phyloP scores from a whole-genome alignment of 92 coral and sea anemone species.

The Siderastrea radians region DNA sequence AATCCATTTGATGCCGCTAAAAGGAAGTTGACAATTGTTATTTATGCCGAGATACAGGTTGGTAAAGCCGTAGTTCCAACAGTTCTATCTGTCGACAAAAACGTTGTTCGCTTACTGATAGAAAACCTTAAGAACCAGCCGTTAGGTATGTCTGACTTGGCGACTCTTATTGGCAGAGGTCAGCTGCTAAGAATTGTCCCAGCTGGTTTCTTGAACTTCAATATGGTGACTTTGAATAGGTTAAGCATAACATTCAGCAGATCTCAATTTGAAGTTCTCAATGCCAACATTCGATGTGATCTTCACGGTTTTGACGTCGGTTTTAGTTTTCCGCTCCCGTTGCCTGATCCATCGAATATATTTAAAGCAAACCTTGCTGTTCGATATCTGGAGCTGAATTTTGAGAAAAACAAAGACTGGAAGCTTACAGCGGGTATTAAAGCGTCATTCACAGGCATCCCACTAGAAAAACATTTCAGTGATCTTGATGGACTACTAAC shows the following conservation, averaged over 20 bases:
- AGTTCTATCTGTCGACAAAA: constrained; percentile 22
- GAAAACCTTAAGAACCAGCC: constrained; percentile 40
- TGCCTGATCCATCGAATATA: constrained; percentile 49
- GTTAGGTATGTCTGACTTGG: constrained; percentile 47
- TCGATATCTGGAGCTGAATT: constrained; percentile 30
- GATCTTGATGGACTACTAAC: constrained; percentile 50
- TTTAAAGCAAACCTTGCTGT: constrained; percentile 60
- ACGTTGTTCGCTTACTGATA: constrained; percentile 19
- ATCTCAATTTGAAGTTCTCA: constrained; percentile 47
- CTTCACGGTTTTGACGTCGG: constrained; percentile 73
- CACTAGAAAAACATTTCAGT: constrained; percentile 40
- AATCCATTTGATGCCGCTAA: constrained; percentile 31
- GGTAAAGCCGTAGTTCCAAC: constrained; percentile 57
- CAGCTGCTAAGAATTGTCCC: constrained; percentile 57
- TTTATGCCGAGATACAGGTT: constrained; percentile 45
- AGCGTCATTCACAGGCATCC: constrained; percentile 61
- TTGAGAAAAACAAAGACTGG: constrained; percentile 40
- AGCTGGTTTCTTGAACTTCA: constrained; percentile 32
- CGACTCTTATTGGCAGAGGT: constrained; percentile 56
- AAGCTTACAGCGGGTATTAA: constrained; percentile 40
- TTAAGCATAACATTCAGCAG: constrained; percentile 58
- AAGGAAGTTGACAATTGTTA: not conserved
- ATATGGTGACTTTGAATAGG: constrained; percentile 41
- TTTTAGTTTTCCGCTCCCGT: constrained; percentile 63
- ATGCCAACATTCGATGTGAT: constrained; percentile 37